A percentile compares a stretch with the other conserved stretches of the same genome.
Conservation (phyloP, 2,888 invertebrate species). For the Himalopsyche tibetana region DNA sequence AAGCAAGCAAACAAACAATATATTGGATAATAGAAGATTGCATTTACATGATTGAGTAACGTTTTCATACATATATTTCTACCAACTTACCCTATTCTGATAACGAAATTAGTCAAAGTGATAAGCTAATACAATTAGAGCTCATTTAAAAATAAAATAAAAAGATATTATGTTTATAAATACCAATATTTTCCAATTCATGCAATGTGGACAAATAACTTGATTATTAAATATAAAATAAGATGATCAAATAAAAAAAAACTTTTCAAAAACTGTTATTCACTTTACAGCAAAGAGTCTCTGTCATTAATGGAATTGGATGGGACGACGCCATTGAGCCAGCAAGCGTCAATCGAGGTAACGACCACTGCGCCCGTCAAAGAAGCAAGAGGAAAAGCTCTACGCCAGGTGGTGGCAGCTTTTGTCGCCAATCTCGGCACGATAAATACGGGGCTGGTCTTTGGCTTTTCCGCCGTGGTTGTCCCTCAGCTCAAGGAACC, state of each 20-base stretch:
- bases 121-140: too few species aligned
- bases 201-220: too few species aligned
- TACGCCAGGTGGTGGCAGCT: constrained; percentile 79
- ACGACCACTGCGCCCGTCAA: constrained; percentile 63
- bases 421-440: constrained; percentile 82
- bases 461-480: constrained; percentile 83
- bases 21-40: too few species aligned
- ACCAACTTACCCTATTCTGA: too few species aligned
- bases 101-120: too few species aligned
- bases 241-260: background rate
- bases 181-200: too few species aligned
- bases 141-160: too few species aligned
- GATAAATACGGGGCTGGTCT: constrained; percentile 83
- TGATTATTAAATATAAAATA: background rate
- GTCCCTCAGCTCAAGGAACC: constrained; percentile 78
- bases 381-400: constrained; percentile 73
- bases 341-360: background rate
- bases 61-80: too few species aligned
- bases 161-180: too few species aligned
- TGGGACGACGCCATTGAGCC: background rate
- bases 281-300: background rate
- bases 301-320: background rate
- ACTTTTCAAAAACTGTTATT: background rate
- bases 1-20: too few species aligned
- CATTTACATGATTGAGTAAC: too few species aligned